These are phyloP conservation scores for Burhinus bistriatus DNA, from an alignment of 2,113 vertebrate genomes.

Conservation along the genomic window DNA sequence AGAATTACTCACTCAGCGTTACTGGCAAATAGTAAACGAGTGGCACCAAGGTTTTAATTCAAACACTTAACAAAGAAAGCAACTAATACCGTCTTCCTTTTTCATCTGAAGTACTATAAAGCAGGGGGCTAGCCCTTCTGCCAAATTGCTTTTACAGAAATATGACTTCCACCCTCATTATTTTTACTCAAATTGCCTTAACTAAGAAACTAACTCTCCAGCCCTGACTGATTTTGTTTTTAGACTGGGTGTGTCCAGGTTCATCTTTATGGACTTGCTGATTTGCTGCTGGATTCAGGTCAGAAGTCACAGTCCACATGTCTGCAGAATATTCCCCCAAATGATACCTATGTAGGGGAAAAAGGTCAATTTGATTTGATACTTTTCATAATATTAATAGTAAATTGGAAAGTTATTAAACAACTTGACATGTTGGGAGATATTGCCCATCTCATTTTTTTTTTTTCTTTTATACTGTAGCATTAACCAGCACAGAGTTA, in stretches of 20 bases:
- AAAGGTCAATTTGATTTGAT: background rate
- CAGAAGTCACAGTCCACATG: background rate
- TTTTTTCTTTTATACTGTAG: background rate
- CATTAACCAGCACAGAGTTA: background rate
- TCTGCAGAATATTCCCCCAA: background rate
- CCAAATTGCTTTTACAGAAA: constrained; percentile 31
- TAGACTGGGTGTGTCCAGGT: background rate
- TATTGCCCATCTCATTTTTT: background rate
- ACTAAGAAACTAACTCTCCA: constrained; percentile 18
- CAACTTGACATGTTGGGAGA: background rate
- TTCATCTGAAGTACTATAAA: constrained; percentile 9
- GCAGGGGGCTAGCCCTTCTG: background rate
- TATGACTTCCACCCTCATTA: background rate
- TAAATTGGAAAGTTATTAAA: background rate
- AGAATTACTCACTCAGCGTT: constrained; percentile 44
- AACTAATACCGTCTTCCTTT: constrained; percentile 13
- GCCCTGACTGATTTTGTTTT: background rate
- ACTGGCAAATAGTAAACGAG: constrained; percentile 3
- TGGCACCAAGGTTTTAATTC: constrained; percentile 49
- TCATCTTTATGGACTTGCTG: background rate
- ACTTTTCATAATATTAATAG: background rate
- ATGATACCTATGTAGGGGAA: background rate
- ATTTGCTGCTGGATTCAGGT: background rate
- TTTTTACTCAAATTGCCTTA: constrained; percentile 40
- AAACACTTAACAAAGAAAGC: constrained; percentile 45